phyloP scores from a whole-genome alignment of 2,797 vertebrate genomes.

The Australoheros facetus region DNA sequence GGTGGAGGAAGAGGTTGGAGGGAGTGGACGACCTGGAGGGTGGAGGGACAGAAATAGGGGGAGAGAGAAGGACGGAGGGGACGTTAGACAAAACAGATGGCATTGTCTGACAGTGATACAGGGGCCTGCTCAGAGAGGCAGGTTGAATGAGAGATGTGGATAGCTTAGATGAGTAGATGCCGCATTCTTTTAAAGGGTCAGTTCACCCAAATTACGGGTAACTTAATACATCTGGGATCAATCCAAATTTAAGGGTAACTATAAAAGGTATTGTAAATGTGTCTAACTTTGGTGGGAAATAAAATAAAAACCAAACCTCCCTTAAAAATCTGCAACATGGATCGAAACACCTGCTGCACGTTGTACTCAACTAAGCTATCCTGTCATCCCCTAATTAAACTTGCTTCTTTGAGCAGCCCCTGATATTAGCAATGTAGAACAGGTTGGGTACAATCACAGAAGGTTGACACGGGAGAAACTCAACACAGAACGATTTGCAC shows the following conservation, averaged over 20 bases:
- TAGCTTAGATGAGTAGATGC: slow-evolving; percentile 6
- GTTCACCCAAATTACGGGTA: background rate
- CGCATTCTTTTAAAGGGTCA: background rate
- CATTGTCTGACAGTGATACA: slow-evolving; percentile 65
- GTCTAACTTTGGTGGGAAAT: background rate
- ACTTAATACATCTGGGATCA: background rate
- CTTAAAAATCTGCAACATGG: background rate
- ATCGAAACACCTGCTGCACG: background rate
- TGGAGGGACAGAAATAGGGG: slow-evolving; percentile 84
- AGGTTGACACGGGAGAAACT: background rate
- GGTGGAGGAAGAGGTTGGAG: slow-evolving; percentile 94
- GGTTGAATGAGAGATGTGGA: slow-evolving; percentile 18
- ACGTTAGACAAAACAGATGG: slow-evolving; percentile 90
- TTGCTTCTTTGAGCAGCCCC: slow-evolving; percentile 21
- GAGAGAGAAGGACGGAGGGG: slow-evolving; percentile 74
- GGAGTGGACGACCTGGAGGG: slow-evolving; percentile 96
- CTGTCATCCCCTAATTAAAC: background rate
- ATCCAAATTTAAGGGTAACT: background rate
- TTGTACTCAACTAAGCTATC: background rate
- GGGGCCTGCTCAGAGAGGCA: slow-evolving; percentile 31
- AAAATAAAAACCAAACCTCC: background rate
- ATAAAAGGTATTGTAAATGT: background rate
- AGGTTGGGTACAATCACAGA: slow-evolving; percentile 18
- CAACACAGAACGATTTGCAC: background rate
- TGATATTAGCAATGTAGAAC: slow-evolving; percentile 31